These are phyloP conservation scores for Watersipora subatra DNA, from an alignment of 1,140 invertebrate genomes.

Conservation along the genomic window DNA sequence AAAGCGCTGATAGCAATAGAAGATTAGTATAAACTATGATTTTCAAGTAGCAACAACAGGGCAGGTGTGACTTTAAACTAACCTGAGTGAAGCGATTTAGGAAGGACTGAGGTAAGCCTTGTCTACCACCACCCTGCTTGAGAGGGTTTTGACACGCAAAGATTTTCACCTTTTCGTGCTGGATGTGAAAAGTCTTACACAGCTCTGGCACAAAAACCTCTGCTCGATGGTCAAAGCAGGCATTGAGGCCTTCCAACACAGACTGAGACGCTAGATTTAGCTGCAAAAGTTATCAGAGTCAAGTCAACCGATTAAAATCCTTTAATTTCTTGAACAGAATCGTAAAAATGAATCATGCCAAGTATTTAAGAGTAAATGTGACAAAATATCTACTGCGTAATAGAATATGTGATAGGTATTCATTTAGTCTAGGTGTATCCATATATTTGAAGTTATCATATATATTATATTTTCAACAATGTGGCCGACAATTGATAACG, in stretches of 20 bases:
- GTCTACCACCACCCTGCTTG: slow-evolving; percentile 83
- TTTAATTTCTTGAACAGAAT: neutral
- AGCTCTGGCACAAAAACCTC: slow-evolving; percentile 93
- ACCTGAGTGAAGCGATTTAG: slow-evolving; percentile 94
- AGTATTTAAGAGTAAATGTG: too few species aligned
- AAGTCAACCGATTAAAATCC: neutral
- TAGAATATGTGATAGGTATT: too few species aligned
- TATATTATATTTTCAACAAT: too few species aligned
- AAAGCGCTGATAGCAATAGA: neutral
- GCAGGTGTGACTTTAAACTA: slow-evolving; percentile 8
- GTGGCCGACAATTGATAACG: too few species aligned
- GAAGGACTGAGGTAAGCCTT: slow-evolving; percentile 91
- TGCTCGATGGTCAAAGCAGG: slow-evolving; percentile 91
- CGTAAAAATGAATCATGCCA: too few species aligned
- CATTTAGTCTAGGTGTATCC: too few species aligned
- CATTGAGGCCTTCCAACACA: slow-evolving; percentile 93
- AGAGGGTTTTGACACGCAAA: slow-evolving; percentile 98
- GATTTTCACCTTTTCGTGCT: slow-evolving; percentile 54
- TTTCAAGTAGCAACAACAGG: neutral
- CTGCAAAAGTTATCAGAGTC: slow-evolving; percentile 25
- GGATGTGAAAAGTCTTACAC: slow-evolving; percentile 65
- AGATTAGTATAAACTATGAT: neutral
- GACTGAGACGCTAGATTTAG: slow-evolving; percentile 95
- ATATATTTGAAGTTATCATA: too few species aligned
- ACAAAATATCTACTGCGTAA: too few species aligned